phyloP scores from a whole-genome alignment of 2,888 invertebrate species.

The Pyrrhia umbra region DNA sequence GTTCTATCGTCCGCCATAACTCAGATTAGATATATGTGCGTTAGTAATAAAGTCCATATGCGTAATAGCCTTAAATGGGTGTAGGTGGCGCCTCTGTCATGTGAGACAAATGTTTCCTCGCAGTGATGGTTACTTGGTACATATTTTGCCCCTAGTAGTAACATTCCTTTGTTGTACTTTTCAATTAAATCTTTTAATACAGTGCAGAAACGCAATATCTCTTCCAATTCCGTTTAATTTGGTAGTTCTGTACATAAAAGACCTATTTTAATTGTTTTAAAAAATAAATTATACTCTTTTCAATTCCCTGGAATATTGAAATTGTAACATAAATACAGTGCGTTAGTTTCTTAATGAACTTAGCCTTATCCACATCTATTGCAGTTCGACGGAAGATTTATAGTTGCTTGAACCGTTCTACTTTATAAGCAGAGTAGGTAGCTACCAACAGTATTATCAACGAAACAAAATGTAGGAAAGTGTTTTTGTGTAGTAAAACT shows the following conservation, averaged over 20 bases:
- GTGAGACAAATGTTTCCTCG: constrained; percentile 22
- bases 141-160: not conserved
- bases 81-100: constrained; percentile 28
- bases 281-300: constrained; percentile 21
- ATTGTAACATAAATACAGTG: not conserved
- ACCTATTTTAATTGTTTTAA: too few relatives aligned
- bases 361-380: not conserved
- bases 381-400: not conserved
- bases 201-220: not conserved
- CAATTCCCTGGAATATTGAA: constrained; percentile 15
- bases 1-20: constrained; percentile 28
- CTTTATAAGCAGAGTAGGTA: not conserved
- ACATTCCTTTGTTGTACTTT: not conserved
- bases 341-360: not conserved
- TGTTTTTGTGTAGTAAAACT: constrained; percentile 59
- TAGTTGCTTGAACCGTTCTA: not conserved
- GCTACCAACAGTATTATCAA: constrained; percentile 23
- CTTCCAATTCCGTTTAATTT: not conserved
- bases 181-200: not conserved
- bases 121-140: constrained; percentile 7
- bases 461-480: constrained; percentile 39
- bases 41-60: constrained; percentile 45
- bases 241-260: too few relatives aligned
- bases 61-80: constrained; percentile 32
- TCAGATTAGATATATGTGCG: constrained; percentile 43